Conservation (phyloP, 2,113 vertebrate genomes). For the Pachycephala philippinensis region DNA sequence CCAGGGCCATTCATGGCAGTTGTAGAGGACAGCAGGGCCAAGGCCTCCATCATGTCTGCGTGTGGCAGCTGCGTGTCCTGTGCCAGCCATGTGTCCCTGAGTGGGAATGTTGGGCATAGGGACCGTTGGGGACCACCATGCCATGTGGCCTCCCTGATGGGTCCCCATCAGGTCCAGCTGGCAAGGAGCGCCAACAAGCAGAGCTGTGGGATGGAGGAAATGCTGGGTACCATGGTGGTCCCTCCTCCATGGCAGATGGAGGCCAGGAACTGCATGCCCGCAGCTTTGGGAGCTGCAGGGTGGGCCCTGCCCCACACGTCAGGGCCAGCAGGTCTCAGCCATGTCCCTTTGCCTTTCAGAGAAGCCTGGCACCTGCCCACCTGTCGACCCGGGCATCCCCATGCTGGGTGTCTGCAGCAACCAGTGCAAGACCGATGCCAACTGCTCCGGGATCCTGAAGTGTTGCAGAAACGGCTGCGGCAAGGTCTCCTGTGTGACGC, state of each 20-base stretch:
- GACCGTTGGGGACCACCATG: fast-evolving
- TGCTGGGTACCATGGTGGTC: fast-evolving
- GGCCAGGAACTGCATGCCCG: background rate
- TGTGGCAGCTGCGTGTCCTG: fast-evolving
- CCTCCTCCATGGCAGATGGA: background rate
- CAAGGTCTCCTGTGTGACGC: background rate
- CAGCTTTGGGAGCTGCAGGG: background rate
- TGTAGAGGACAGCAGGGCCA: background rate
- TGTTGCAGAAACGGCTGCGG: constrained; percentile 47
- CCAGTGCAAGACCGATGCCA: background rate
- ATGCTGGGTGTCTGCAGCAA: background rate
- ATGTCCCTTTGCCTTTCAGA: background rate
- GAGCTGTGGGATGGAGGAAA: background rate
- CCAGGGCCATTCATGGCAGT: fast-evolving
- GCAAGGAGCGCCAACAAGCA: fast-evolving
- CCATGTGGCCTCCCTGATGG: fast-evolving
- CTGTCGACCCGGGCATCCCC: background rate
- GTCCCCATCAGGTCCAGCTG: background rate
- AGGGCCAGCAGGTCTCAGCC: background rate
- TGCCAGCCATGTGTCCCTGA: background rate
- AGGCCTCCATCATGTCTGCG: fast-evolving
- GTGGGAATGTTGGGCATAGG: fast-evolving
- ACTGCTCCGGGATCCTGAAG: background rate
- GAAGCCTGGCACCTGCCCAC: constrained; percentile 45
- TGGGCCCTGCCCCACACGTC: background rate